phyloP scores from a whole-genome alignment of 2,888 invertebrate species.

The Scrobipalpa costella region DNA sequence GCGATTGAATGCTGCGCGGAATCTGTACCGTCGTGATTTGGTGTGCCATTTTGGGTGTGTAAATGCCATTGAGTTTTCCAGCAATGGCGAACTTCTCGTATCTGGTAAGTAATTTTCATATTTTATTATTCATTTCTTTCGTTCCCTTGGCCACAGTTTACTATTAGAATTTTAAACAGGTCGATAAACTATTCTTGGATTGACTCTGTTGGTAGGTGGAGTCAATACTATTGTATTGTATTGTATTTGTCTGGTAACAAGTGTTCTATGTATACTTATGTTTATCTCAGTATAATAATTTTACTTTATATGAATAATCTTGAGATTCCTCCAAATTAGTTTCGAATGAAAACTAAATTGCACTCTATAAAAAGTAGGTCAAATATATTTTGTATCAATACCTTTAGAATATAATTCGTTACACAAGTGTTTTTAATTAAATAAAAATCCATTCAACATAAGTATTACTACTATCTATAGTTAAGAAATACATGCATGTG shows the following conservation, averaged over 20 bases:
- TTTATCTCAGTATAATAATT: no score
- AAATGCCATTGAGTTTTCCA: constrained; percentile 97
- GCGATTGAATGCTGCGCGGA: constrained; percentile 85
- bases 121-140: constrained; percentile 19
- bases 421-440: no score
- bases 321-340: no score
- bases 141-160: neutral
- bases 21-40: constrained; percentile 91
- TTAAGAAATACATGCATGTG: no score
- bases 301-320: no score
- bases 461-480: no score
- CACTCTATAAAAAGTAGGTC: no score
- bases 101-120: constrained; percentile 87
- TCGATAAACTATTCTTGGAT: neutral
- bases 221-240: neutral
- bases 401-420: no score
- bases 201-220: neutral
- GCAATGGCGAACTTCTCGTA: constrained; percentile 91
- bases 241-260: neutral
- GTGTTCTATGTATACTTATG: neutral
- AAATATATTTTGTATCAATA: no score
- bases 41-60: constrained; percentile 97
- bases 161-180: constrained; percentile 15
- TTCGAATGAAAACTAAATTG: no score
- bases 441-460: no score